Base-by-base conservation (phyloP, 2,797 vertebrate species). In the Enteromius afrohamiltoni region DNA sequence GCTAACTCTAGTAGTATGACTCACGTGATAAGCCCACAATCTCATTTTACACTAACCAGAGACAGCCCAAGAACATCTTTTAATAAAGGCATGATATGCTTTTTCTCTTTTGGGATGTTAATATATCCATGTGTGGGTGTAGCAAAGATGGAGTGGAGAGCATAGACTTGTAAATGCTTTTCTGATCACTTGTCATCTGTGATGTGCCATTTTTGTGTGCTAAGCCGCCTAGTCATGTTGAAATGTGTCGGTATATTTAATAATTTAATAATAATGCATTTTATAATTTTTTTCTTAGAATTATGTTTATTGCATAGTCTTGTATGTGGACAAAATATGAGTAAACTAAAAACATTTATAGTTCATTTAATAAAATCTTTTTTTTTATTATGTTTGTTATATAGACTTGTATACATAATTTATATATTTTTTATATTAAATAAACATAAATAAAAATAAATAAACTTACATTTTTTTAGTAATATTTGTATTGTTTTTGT, bases 91-190 rank as follows among this genome's bases (percentile, higher is more conserved):
- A 84, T 86, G 71, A 88, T 91, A 81, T 67, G 89, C 64, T 16
- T 62, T 85, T 76, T 85, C 85, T 86, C 88, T 82, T 85, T 84
- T 62, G 81, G 88, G 86, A 87, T 88, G 69, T 83, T 85, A 51
- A 86, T 80, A 79, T 80, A 84, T 85, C 64, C 83, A 31, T 79
- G 21, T 88, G 86, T 87, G 47, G 60, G 70, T 79, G 85, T 85
- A 86, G 82, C 87, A 11, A 82, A 55, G 40, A 49, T 62, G 21
- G 68, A 21, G 55, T 19, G 26, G 51, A 71, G 37, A 47, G 3
- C 9, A 62, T 62, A 62, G 40, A 45, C 37, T 60, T 55, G 6
- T 34, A 74, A 53, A 53, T 53, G 47, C 17, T 1, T 34, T 53
- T 53, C 19, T 34, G 26, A 74, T 74, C 29, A 53, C 71, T 16